phyloP scores from a whole-genome alignment of 2,113 vertebrate species.

The Indicator maculatus region DNA sequence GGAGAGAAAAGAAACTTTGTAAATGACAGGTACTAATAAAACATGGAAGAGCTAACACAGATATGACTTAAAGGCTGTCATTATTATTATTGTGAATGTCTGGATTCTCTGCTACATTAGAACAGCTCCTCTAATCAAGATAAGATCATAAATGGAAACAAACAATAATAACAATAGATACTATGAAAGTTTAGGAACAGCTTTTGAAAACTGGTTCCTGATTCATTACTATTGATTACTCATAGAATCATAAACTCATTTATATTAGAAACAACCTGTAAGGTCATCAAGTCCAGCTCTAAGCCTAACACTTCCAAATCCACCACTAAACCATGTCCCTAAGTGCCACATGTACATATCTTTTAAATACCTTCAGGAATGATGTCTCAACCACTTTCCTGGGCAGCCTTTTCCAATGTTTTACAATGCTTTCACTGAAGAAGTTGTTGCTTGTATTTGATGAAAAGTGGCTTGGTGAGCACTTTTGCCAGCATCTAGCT shows the following conservation, averaged over 20 bases:
- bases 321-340: no score
- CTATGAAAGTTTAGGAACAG: background rate
- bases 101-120: background rate
- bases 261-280: background rate
- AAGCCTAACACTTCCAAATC: no score
- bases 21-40: background rate
- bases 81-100: background rate
- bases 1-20: background rate
- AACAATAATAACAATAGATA: background rate
- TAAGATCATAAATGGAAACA: background rate
- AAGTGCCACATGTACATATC: no score
- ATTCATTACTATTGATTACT: background rate
- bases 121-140: background rate
- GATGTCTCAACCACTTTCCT: background rate
- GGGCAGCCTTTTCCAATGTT: background rate
- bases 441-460: background rate
- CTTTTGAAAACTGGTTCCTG: background rate
- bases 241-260: background rate
- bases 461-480: background rate
- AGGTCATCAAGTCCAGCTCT: background rate
- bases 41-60: background rate
- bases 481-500: background rate
- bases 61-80: background rate
- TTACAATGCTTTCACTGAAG: background rate
- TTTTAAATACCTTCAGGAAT: no score